Base-by-base conservation (phyloP, 2,888 invertebrate species). In the Callyntrura sp. region DNA sequence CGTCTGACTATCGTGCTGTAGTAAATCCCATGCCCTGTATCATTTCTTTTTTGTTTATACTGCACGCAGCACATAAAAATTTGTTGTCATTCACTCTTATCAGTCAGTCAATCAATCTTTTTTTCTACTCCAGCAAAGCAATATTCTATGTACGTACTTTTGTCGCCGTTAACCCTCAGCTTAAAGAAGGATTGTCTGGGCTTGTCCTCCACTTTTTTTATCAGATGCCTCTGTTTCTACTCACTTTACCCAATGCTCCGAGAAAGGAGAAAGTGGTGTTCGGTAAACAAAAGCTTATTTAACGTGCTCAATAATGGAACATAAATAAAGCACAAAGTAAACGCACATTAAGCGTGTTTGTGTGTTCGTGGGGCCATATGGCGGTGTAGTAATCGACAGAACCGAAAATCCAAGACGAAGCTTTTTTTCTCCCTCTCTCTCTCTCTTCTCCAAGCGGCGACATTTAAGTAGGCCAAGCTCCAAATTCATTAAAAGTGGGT, bases 391-490 rank as follows among this genome's bases (percentile, higher is more conserved):
- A 60, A 17, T 60, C n/a, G 20, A 17, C 28, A 65, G 2, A n/a
- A 43, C 43, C 17, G 17, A 70, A 35, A 70, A 35, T 43, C 70
- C 35, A 12, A 65, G 11, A 65, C 43, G 23, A 45, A 17, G 9
- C 68, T 68, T 17, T n/a, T n/a, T n/a, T n/a, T n/a, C n/a, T n/a
- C n/a, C n/a, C n/a, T n/a, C n/a, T n/a, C n/a, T n/a, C n/a, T n/a
- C n/a, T 57, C 57, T 28, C 17, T 70, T 17, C 43, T 35, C 70
- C 70, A 65, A 65, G n/a, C 35, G n/a, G 12, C 35, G n/a, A 2
- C 51, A 51, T 48, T 78, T 78, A 78, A 78, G 78, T 78, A 57
- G 78, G 78, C 78, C 78, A 78, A 78, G 78, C 25, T 25, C 55
- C 55, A 78, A 78, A 78, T 78, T 78, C 55, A 78, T 78, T 78